phyloP scores from a whole-genome alignment of 2,888 invertebrate genomes.

The Lasioglossum calceatum region DNA sequence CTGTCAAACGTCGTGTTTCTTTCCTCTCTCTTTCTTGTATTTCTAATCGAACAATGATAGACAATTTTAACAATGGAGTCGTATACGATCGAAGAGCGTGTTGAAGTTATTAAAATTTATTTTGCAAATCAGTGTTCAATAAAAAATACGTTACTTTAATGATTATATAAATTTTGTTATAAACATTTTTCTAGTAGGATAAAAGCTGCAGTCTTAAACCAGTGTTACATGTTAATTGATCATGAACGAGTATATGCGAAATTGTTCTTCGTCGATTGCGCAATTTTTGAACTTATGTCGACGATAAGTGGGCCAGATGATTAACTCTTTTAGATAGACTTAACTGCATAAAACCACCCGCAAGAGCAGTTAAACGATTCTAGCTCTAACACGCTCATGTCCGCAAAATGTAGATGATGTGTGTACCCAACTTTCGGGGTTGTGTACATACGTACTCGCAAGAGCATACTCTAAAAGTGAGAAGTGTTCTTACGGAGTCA shows the following conservation, averaged over 20 bases:
- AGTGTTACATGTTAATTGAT: background rate
- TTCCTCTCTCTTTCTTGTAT: no score
- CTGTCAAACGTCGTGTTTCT: no score
- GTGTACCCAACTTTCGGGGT: conserved; percentile 8
- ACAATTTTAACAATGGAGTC: no score
- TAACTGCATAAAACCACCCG: background rate
- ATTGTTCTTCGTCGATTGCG: background rate
- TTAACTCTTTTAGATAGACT: background rate
- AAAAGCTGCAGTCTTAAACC: no score
- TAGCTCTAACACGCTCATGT: background rate
- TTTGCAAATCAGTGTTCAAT: no score
- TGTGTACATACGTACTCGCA: background rate
- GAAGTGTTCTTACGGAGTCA: conserved; percentile 6
- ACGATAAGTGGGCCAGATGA: background rate
- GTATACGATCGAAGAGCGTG: no score
- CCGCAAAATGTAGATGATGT: conserved; percentile 5
- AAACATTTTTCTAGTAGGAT: no score
- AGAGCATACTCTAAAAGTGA: background rate
- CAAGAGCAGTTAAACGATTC: background rate
- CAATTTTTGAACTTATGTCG: no score
- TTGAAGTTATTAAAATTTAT: no score
- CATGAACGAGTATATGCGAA: background rate
- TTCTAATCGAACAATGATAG: no score
- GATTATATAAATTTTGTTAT: no score
- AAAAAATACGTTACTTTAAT: no score